Conservation (phyloP, 2,888 invertebrate genomes). For the Busseola fusca region DNA sequence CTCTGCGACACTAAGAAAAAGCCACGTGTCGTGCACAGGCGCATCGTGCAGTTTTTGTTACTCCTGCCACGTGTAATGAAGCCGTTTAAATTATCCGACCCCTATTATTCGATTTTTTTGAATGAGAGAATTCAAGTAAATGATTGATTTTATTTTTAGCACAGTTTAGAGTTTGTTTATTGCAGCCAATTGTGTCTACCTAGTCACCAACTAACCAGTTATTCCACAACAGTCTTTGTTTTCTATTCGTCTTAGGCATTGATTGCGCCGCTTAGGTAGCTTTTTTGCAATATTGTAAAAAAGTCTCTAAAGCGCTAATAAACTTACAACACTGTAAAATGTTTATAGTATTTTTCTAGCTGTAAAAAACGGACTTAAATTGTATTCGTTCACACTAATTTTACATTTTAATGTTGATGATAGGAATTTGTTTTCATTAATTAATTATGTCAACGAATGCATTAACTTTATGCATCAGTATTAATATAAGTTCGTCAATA, state of each 20-base stretch:
- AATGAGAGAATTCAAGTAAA: neutral
- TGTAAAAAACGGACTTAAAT: neutral
- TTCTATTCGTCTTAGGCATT: neutral
- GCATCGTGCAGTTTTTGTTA: slow-evolving; percentile 19
- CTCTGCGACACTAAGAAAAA: neutral
- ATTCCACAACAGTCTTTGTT: neutral
- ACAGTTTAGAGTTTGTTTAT: neutral
- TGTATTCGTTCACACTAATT: too few relatives aligned
- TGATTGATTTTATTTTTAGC: neutral
- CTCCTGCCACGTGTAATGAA: slow-evolving; percentile 22
- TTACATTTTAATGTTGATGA: neutral
- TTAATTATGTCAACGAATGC: slow-evolving; percentile 20
- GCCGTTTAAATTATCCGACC: slow-evolving; percentile 21
- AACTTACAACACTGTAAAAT: neutral
- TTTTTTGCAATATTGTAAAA: slow-evolving; percentile 1
- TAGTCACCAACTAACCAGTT: neutral
- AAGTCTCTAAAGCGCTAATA: neutral
- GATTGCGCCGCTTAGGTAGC: neutral
- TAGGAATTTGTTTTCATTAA: slow-evolving; percentile 22
- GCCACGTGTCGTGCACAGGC: neutral
- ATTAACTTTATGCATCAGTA: slow-evolving; percentile 10
- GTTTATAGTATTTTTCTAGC: neutral
- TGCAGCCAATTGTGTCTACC: neutral
- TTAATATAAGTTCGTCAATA: neutral
- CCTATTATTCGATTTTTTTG: slow-evolving; percentile 13